phyloP scores from a whole-genome alignment of 2,888 invertebrate genomes.

The Alitta virens region DNA sequence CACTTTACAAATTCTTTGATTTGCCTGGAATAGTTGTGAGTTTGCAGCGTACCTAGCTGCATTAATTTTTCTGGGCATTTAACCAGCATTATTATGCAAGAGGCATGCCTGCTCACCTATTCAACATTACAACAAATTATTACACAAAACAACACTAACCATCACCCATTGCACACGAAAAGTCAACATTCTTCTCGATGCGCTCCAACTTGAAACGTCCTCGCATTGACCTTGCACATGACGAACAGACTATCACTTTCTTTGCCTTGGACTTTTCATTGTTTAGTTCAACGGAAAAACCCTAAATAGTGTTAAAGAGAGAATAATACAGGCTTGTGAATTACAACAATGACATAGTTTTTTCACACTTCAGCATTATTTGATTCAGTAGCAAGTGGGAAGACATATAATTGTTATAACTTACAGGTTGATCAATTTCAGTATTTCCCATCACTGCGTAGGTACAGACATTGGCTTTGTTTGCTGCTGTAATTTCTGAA shows the following conservation, averaged over 20 bases:
- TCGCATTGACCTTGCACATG: constrained; percentile 54
- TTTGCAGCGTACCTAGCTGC: no score
- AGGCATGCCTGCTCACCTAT: no score
- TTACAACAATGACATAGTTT: no score
- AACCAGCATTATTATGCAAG: no score
- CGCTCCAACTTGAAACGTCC: constrained; percentile 48
- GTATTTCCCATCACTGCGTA: constrained; percentile 47
- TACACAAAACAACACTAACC: constrained; percentile 33
- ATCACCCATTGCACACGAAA: constrained; percentile 54
- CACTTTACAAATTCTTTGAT: no score
- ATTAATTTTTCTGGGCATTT: no score
- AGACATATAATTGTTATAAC: constrained; percentile 19
- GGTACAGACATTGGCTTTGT: constrained; percentile 54
- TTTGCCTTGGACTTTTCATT: neutral
- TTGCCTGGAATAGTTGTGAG: no score
- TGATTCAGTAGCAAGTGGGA: constrained; percentile 44
- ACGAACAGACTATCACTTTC: constrained; percentile 45
- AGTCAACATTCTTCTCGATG: constrained; percentile 40
- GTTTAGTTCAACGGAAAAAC: constrained; percentile 38
- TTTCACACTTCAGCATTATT: constrained; percentile 51
- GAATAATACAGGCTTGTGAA: no score
- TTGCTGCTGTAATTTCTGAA: constrained; percentile 56
- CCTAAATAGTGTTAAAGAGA: no score
- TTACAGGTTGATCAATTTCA: constrained; percentile 54
- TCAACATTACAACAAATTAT: no score